phyloP scores from a whole-genome alignment of 2,888 invertebrate species.

The Ectobius pallidus region DNA sequence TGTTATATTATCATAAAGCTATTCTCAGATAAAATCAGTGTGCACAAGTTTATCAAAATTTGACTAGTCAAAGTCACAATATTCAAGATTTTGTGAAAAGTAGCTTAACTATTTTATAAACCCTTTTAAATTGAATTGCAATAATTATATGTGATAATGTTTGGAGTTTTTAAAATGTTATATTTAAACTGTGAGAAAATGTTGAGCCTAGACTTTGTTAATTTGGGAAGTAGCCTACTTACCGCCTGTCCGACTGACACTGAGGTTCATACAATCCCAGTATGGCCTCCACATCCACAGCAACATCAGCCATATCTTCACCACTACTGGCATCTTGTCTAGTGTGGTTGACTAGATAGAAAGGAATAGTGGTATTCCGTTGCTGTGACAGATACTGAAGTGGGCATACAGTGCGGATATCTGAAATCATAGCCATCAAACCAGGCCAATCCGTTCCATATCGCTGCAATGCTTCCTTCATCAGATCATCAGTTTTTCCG shows the following conservation, averaged over 20 bases:
- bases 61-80: no score
- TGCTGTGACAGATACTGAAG: constrained; percentile 70
- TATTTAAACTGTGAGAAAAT: no score
- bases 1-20: no score
- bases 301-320: constrained; percentile 60
- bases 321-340: constrained; percentile 51
- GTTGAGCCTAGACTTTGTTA: no score
- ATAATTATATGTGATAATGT: no score
- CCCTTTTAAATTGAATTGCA: no score
- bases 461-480: constrained; percentile 60
- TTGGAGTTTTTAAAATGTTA: no score
- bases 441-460: constrained; percentile 72
- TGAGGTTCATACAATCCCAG: constrained; percentile 76
- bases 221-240: no score
- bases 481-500: constrained; percentile 58
- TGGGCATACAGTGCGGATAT: constrained; percentile 81
- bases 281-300: constrained; percentile 79
- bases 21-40: no score
- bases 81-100: no score
- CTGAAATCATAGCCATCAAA: constrained; percentile 74
- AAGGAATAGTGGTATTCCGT: constrained; percentile 61
- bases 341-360: constrained; percentile 76
- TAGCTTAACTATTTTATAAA: no score
- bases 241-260: constrained; percentile 71
- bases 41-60: no score